These are phyloP conservation scores for Agrotis ipsilon DNA, from an alignment of 2,888 invertebrate species.

Conservation along the genomic window DNA sequence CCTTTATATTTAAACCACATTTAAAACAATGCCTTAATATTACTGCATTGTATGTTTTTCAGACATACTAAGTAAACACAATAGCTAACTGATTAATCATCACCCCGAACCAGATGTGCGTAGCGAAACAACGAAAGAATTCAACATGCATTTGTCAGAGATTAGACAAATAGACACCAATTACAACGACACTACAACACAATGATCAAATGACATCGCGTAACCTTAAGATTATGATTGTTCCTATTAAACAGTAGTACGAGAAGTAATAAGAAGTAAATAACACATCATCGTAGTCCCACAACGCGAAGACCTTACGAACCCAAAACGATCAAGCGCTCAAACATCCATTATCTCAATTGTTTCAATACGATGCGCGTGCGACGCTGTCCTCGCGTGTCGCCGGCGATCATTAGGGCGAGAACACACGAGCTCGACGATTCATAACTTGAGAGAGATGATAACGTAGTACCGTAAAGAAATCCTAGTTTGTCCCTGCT, in stretches of 20 bases:
- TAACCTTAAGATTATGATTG: neutral
- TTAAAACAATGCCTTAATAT: too few relatives aligned
- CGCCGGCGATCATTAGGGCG: slow-evolving; percentile 47
- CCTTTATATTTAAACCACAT: too few relatives aligned
- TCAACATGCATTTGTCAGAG: neutral
- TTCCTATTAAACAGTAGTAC: neutral
- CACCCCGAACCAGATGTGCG: too few relatives aligned
- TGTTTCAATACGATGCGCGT: slow-evolving; percentile 70
- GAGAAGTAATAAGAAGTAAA: slow-evolving; percentile 24
- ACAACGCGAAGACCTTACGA: slow-evolving; percentile 59
- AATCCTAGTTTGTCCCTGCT: neutral
- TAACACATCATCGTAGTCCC: slow-evolving; percentile 51
- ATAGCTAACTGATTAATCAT: too few relatives aligned
- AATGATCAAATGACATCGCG: slow-evolving; percentile 1
- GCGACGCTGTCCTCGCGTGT: slow-evolving; percentile 67
- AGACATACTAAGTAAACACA: too few relatives aligned
- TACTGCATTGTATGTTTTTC: too few relatives aligned
- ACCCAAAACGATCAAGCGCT: slow-evolving; percentile 64
- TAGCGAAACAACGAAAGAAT: too few relatives aligned
- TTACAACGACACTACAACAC: neutral
- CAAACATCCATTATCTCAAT: slow-evolving; percentile 68
- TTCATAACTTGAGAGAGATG: slow-evolving; percentile 6
- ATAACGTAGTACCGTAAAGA: neutral
- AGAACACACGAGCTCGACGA: slow-evolving; percentile 29
- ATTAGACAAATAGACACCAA: neutral